A percentile compares a stretch with the other conserved stretches of the same genome.
Evolutionary conservation across 1,140 invertebrate genomes (phyloP).

Genomic region (Bombus cullumanus): DNA sequence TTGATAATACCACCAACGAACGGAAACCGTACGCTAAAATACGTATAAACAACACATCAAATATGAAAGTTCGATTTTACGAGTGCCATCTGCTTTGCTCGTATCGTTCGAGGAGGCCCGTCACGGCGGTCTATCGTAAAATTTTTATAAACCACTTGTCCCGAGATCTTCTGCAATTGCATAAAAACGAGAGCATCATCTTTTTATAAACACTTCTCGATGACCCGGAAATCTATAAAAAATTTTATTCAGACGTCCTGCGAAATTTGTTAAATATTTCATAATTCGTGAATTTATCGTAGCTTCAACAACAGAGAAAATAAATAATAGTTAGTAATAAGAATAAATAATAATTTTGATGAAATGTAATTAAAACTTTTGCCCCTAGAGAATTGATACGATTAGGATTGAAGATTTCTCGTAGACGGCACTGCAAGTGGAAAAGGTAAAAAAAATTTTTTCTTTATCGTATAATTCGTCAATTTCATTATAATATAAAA

Average conservation of each 20-base stretch:
- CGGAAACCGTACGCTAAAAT: slow-evolving; percentile 6
- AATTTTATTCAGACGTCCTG: not conserved
- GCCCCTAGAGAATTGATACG: too few species aligned
- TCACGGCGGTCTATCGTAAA: not conserved
- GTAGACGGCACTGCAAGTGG: too few species aligned
- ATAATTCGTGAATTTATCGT: too few species aligned
- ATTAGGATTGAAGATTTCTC: too few species aligned
- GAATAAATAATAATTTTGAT: too few species aligned
- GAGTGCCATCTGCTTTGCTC: not conserved
- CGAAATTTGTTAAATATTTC: not conserved
- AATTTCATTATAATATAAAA: too few species aligned
- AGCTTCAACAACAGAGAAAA: too few species aligned
- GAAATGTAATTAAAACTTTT: too few species aligned
- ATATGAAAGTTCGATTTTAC: not conserved
- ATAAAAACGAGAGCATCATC: not conserved
- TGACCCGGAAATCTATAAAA: too few species aligned
- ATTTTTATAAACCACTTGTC: slow-evolving; percentile 16
- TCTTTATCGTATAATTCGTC: too few species aligned
- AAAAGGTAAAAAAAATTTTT: too few species aligned
- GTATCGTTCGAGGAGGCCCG: not conserved
- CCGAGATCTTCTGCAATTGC: not conserved
- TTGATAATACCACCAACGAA: not conserved
- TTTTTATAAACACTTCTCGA: not conserved
- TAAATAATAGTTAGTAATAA: too few species aligned
- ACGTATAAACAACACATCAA: slow-evolving; percentile 17